Evolutionary conservation across 23 tunicate species (phyloP).

Genomic region (Oikopleura albicans): DNA sequence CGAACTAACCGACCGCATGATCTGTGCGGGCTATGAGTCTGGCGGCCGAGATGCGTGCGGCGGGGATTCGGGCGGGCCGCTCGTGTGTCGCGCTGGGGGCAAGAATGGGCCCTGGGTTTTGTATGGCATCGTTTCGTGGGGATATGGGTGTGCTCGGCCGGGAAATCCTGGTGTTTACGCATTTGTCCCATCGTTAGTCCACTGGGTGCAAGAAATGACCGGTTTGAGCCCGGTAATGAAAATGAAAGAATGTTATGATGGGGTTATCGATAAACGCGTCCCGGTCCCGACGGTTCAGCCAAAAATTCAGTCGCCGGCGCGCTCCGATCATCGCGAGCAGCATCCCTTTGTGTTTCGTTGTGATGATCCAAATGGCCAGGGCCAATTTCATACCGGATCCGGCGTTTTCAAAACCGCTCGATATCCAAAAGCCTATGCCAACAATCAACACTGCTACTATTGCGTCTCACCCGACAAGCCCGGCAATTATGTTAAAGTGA

Average conservation of each 20-base stretch:
- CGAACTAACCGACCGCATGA: not conserved
- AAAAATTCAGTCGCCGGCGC: no score
- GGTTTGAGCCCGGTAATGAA: not conserved
- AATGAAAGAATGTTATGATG: not conserved
- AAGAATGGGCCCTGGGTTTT: not conserved
- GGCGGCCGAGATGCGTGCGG: slow-evolving; percentile 7
- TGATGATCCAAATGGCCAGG: not conserved
- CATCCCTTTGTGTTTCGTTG: not conserved
- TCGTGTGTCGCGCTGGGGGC: not conserved
- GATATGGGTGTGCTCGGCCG: not conserved
- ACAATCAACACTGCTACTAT: not conserved
- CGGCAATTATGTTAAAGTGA: not conserved
- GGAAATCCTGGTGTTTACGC: slow-evolving; percentile 1
- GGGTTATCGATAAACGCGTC: no score
- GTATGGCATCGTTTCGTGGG: slow-evolving; percentile 16
- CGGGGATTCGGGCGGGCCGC: slow-evolving; percentile 12
- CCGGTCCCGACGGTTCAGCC: no score
- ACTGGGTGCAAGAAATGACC: slow-evolving; percentile 10
- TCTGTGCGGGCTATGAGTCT: not conserved
- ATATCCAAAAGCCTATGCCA: not conserved
- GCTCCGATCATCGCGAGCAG: no score
- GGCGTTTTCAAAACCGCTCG: not conserved
- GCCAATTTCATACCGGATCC: not conserved
- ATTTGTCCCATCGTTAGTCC: not conserved
- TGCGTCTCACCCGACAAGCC: not conserved